Evolutionary conservation across 2,888 invertebrate genomes (phyloP).

Genomic region (Ceriagrion tenellum): DNA sequence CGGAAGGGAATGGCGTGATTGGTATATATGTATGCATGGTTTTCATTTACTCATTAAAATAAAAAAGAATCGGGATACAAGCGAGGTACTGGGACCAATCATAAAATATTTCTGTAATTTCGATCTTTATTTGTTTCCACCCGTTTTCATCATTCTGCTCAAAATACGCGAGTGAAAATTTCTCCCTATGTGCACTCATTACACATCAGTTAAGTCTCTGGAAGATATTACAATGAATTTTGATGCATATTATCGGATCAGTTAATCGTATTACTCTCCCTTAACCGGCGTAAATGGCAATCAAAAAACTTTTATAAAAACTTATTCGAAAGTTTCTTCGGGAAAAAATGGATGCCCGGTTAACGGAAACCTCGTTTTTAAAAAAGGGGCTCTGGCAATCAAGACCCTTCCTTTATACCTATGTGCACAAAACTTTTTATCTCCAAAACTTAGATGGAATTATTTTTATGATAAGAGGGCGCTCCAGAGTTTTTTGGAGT

Average conservation of each 20-base stretch:
- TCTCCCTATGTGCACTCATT: neutral
- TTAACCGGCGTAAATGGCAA: slow-evolving; percentile 21
- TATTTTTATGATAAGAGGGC: slow-evolving; percentile 27
- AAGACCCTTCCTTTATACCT: slow-evolving; percentile 19
- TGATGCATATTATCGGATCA: neutral
- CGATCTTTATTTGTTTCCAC: too few relatives aligned
- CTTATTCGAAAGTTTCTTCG: neutral
- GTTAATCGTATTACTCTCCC: neutral
- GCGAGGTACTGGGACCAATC: too few relatives aligned
- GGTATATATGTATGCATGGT: too few relatives aligned
- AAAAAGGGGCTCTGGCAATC: neutral
- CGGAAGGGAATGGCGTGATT: too few relatives aligned
- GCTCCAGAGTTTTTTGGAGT: neutral
- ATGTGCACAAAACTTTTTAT: slow-evolving; percentile 35
- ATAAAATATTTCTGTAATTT: too few relatives aligned
- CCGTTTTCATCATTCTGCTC: too few relatives aligned
- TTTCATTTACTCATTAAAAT: too few relatives aligned
- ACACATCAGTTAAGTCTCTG: neutral
- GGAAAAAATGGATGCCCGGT: slow-evolving; percentile 1
- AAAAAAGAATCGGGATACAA: too few relatives aligned
- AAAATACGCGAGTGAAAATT: too few relatives aligned
- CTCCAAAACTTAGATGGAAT: slow-evolving; percentile 31
- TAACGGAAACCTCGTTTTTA: slow-evolving; percentile 25
- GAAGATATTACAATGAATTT: neutral
- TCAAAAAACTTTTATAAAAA: slow-evolving; percentile 14